Percentiles rank a stretch among this genome's conserved stretches.
Evolutionary conservation across 1,140 invertebrate species (phyloP).

Genomic region (Orius laevigatus): DNA sequence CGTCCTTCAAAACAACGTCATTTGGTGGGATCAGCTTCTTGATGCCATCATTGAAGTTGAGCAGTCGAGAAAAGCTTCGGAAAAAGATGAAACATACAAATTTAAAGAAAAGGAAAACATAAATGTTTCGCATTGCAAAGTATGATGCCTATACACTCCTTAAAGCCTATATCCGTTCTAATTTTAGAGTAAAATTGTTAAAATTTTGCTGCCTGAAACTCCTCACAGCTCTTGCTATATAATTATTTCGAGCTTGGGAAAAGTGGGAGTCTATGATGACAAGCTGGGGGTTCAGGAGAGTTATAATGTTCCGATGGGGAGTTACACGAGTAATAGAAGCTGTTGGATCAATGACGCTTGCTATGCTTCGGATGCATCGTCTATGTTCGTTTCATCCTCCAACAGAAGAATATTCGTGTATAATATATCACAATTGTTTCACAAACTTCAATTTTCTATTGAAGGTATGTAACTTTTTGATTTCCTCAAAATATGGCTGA

Average conservation of each 20-base stretch:
- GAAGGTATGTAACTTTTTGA: neutral
- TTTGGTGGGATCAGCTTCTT: no score
- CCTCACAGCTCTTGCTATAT: conserved; percentile 2
- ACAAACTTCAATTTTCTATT: neutral
- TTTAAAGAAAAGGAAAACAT: no score
- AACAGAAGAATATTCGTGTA: neutral
- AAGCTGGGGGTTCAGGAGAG: neutral
- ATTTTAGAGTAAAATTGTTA: neutral
- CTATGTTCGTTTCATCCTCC: neutral
- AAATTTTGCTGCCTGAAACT: neutral
- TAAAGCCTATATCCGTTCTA: no score
- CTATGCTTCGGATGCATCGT: neutral
- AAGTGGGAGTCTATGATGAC: conserved; percentile 1
- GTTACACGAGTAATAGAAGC: neutral
- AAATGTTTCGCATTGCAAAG: no score
- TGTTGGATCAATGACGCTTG: neutral
- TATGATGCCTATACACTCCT: no score
- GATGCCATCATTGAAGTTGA: no score
- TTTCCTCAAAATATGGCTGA: no score
- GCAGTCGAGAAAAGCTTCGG: no score
- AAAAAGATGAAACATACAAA: no score
- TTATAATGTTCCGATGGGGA: neutral
- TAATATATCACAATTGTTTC: neutral
- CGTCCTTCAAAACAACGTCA: no score
- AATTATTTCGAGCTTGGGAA: neutral